A percentile compares a stretch with the other conserved stretches of the same genome.
These are phyloP conservation scores for Phrynocephalus vlangalii DNA, from an alignment of 2,797 vertebrate genomes.

Conservation along the genomic window DNA sequence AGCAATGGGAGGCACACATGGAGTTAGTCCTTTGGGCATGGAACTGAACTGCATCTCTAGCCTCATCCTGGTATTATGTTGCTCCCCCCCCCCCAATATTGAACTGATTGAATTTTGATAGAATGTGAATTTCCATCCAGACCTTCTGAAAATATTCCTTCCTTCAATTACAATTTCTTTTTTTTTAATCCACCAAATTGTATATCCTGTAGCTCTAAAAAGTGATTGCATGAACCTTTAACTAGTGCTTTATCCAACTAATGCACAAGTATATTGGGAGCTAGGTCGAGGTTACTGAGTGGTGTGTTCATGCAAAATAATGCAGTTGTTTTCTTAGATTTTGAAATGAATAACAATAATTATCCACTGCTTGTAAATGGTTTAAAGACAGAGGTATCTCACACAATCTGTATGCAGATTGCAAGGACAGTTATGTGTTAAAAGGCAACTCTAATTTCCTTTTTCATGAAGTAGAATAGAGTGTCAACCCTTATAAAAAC, in stretches of 20 bases:
- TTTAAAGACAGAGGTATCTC: constrained; percentile 10
- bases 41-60: background rate
- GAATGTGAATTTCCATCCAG: background rate
- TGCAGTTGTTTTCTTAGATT: background rate
- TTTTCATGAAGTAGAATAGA: constrained; percentile 6
- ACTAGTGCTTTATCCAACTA: background rate
- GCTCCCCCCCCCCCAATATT: no score
- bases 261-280: background rate
- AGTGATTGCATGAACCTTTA: background rate
- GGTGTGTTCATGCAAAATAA: background rate
- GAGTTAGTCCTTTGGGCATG: background rate
- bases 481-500: constrained; percentile 28
- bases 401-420: constrained; percentile 1
- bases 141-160: background rate
- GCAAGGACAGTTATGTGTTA: background rate
- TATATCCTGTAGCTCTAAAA: background rate
- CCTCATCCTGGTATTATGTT: no score
- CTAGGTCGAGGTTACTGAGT: background rate
- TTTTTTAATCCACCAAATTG: no score
- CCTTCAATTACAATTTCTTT: background rate
- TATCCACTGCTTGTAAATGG: constrained; percentile 11
- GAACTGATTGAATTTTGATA: background rate
- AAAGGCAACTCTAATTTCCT: constrained; percentile 5
- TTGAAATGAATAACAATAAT: constrained; percentile 3
- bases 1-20: background rate